These are phyloP conservation scores for Cephalopterus ornatus DNA, from an alignment of 2,113 vertebrate species.

Conservation along the genomic window DNA sequence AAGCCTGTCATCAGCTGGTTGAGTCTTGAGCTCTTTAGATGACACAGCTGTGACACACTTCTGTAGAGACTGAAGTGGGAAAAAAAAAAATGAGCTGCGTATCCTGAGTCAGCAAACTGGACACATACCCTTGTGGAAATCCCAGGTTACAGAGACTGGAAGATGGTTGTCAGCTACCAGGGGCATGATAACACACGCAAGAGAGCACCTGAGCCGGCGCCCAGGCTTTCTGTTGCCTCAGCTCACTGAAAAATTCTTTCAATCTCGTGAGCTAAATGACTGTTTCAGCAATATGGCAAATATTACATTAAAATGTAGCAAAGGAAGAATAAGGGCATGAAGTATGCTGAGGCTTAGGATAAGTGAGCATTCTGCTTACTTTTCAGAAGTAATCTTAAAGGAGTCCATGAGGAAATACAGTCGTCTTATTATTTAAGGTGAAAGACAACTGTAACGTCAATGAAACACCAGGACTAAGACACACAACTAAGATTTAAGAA, in stretches of 20 bases:
- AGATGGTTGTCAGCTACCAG: background rate
- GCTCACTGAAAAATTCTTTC: background rate
- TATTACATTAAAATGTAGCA: background rate
- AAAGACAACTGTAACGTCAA: background rate
- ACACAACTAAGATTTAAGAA: background rate
- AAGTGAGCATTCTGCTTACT: background rate
- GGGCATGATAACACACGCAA: rapidly evolving
- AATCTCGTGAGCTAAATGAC: background rate
- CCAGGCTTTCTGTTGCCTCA: background rate
- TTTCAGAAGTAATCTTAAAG: background rate
- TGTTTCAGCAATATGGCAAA: background rate
- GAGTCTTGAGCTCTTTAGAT: background rate
- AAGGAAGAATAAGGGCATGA: background rate
- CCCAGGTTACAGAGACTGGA: background rate
- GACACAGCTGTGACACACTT: rapidly evolving
- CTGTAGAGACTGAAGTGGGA: background rate
- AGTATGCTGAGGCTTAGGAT: background rate
- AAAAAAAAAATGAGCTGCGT: background rate
- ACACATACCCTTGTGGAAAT: background rate
- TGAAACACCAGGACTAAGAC: background rate
- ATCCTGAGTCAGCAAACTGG: background rate
- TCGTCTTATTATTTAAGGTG: background rate
- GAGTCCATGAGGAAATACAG: background rate
- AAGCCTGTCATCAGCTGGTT: background rate
- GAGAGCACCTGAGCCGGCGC: rapidly evolving